Base-by-base conservation (phyloP, 2,888 invertebrate species). In the Girardia tigrina region DNA sequence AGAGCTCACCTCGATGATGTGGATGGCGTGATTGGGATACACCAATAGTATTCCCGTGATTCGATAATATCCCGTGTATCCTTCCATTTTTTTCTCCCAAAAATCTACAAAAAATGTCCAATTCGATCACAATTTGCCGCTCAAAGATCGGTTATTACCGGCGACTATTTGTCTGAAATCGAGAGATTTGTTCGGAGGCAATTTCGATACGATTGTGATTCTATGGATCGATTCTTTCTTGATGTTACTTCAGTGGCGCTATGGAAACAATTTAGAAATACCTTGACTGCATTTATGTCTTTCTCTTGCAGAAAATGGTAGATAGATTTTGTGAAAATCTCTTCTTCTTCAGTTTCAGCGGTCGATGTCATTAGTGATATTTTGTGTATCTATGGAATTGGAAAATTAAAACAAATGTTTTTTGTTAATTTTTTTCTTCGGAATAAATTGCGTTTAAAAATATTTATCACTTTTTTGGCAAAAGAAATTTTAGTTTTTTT, bases 1-100 rank as follows among this genome's bases (percentile, higher is more conserved):
- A n/a, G n/a, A n/a, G n/a, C n/a, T 71, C 20, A 73, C 73, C 26
- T 73, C 73, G 6, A 73, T 8, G n/a, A 73, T 71, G 42, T 56
- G 70, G 14, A 73, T 71, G 12, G 29, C 69, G 26, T 73, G 73
- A 29, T 73, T 36, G 6, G 73, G 73, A 20, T 73, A 73, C n/a
- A 73, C 12, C 6, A 73, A 8, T 72, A 73, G 70, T n/a, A 73
- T 8, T 71, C 73, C 73, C 23, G 73, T 73, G 4, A 73, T 16
- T 36, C 36, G 8, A 16, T 36, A 12, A 16, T 36, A 12, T 12
- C 16, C 36, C 8, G 16, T 16, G 16, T 12, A 36, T 36, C 36
- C 16, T 8, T 36, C 16, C 8, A 36, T 36, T 8, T 12, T 12
- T 36, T 36, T 36, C 16, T 36, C 36, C 8, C 36, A 36, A 36